Evolutionary conservation across 2,888 invertebrate species (phyloP).

Genomic region (Beris chalybata): DNA sequence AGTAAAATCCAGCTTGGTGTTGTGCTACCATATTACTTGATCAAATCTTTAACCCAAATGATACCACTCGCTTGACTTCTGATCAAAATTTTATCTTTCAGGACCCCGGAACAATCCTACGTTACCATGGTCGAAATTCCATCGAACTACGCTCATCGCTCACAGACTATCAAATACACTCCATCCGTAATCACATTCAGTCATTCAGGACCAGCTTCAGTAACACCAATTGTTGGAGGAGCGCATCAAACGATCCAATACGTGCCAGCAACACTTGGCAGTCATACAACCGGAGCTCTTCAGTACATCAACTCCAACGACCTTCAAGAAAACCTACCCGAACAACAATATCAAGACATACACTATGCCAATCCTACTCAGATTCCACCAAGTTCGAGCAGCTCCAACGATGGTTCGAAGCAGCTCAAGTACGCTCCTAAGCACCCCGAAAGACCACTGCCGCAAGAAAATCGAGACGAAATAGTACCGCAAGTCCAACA

Average conservation of each 20-base stretch:
- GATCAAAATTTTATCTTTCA: constrained; percentile 19
- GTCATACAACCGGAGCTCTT: constrained; percentile 20
- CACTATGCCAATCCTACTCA: constrained; percentile 39
- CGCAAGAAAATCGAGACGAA: constrained; percentile 33
- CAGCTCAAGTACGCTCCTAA: constrained; percentile 49
- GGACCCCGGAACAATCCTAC: constrained; percentile 35
- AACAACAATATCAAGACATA: constrained; percentile 35
- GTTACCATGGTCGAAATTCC: constrained; percentile 41
- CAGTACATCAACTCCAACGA: constrained; percentile 31
- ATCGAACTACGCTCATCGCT: constrained; percentile 35
- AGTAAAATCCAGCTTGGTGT: too few relatives aligned
- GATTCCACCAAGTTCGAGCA: constrained; percentile 5
- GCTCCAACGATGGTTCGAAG: constrained; percentile 46
- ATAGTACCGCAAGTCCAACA: constrained; percentile 32
- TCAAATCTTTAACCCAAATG: too few relatives aligned
- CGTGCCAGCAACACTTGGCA: constrained; percentile 1
- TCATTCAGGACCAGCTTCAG: constrained; percentile 30
- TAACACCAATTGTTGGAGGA: constrained; percentile 28
- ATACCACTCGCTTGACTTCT: too few relatives aligned
- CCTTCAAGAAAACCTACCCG: constrained; percentile 36
- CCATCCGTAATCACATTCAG: constrained; percentile 41
- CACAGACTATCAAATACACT: constrained; percentile 34
- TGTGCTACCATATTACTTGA: too few relatives aligned
- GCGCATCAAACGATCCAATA: constrained; percentile 27
- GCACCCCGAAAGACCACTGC: constrained; percentile 38